phyloP scores from a whole-genome alignment of 92 coral and sea anemone species.

The Umimayanthus chanpuru region DNA sequence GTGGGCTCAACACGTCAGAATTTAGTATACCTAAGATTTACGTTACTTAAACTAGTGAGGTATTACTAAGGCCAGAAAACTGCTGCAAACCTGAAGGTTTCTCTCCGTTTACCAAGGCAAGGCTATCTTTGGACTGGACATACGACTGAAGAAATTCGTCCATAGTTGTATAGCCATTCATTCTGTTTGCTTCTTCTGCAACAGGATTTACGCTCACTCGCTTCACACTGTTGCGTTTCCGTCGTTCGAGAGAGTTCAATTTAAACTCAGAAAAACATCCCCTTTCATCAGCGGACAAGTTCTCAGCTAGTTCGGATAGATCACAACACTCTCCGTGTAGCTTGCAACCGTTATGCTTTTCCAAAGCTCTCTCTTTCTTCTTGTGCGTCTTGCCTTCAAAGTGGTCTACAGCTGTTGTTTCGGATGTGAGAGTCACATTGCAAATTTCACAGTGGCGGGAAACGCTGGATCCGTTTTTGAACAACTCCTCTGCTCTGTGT shows the following conservation, averaged over 20 bases:
- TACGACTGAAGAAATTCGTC: slow-evolving; percentile 10
- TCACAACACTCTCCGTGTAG: slow-evolving; percentile 2
- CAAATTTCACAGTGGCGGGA: slow-evolving; percentile 62
- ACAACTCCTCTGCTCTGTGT: slow-evolving; percentile 51
- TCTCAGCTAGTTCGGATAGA: background rate
- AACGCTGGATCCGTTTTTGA: slow-evolving; percentile 48
- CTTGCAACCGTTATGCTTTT: slow-evolving; percentile 44
- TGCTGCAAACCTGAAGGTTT: slow-evolving; percentile 22
- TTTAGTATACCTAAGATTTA: too few relatives aligned
- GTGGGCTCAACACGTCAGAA: background rate
- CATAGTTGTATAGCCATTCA: slow-evolving; percentile 35
- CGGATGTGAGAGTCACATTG: slow-evolving; percentile 61
- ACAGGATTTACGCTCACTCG: slow-evolving; percentile 25
- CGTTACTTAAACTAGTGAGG: background rate
- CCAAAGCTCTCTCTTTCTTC: slow-evolving; percentile 53
- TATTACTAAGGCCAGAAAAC: background rate
- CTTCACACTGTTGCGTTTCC: slow-evolving; percentile 1
- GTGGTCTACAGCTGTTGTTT: slow-evolving; percentile 63
- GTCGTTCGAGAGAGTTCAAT: slow-evolving; percentile 42
- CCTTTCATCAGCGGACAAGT: background rate
- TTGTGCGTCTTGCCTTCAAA: slow-evolving; percentile 63
- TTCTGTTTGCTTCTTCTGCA: background rate
- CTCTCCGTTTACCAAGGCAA: slow-evolving; percentile 19
- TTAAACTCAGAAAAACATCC: slow-evolving; percentile 38
- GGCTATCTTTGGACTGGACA: background rate